These are phyloP conservation scores for Megalops atlanticus DNA, from an alignment of 2,113 vertebrate genomes.

Conservation along the genomic window DNA sequence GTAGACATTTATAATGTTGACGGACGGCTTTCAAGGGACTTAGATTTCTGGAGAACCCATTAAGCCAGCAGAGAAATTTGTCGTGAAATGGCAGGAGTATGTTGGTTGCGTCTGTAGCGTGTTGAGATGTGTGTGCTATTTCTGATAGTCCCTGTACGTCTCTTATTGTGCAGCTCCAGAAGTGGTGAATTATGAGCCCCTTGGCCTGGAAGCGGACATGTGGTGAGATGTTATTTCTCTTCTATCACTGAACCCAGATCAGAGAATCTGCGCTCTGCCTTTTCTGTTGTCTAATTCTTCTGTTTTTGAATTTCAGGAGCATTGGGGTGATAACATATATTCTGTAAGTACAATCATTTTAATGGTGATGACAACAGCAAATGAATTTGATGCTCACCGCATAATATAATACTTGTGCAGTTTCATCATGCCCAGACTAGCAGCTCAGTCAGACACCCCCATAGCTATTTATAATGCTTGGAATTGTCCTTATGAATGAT, in stretches of 20 bases:
- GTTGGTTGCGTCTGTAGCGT: not conserved
- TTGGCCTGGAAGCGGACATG: slow-evolving; percentile 98
- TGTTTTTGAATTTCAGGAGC: slow-evolving; percentile 69
- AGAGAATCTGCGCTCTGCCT: not conserved
- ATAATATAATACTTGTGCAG: too few species aligned
- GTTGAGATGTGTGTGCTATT: not conserved
- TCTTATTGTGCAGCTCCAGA: slow-evolving; percentile 85
- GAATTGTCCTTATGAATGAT: too few species aligned
- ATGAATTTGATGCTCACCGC: not conserved
- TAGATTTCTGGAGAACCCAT: too few species aligned
- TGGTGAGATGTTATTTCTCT: slow-evolving; percentile 77
- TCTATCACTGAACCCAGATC: not conserved
- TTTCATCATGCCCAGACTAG: not conserved
- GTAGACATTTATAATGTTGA: too few species aligned
- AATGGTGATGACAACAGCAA: not conserved
- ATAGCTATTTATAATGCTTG: too few species aligned
- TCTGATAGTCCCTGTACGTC: slow-evolving; percentile 8
- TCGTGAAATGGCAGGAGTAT: too few species aligned
- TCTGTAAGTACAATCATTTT: slow-evolving; percentile 75
- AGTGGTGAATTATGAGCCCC: slow-evolving; percentile 96
- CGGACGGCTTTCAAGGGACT: too few species aligned
- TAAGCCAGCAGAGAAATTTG: too few species aligned
- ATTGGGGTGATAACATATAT: slow-evolving; percentile 86
- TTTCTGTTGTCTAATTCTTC: slow-evolving; percentile 25
- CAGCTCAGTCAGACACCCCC: too few species aligned